A percentile compares a stretch with the other conserved stretches of the same genome.
These are phyloP conservation scores for Baryphthengus martii DNA, from an alignment of 2,113 vertebrate genomes.

Conservation along the genomic window DNA sequence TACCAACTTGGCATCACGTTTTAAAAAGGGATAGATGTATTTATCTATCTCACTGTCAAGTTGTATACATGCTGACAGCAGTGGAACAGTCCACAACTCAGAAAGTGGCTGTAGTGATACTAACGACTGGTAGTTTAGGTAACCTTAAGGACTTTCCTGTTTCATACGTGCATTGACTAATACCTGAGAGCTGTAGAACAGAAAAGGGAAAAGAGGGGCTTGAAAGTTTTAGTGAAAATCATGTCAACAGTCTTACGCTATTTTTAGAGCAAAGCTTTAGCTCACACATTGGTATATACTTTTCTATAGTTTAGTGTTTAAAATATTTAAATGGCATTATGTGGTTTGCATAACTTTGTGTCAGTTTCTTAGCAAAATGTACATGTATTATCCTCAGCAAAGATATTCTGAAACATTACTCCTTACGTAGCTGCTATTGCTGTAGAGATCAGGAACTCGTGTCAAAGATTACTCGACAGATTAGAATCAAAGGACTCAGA, in stretches of 20 bases:
- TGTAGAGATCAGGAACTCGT: neutral
- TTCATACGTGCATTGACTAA: neutral
- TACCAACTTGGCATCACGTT: neutral
- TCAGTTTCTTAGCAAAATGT: neutral
- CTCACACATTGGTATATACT: neutral
- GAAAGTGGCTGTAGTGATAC: neutral
- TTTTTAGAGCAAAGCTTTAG: neutral
- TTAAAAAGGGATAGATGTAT: neutral
- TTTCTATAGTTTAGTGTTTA: neutral
- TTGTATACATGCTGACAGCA: neutral
- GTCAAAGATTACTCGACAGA: neutral
- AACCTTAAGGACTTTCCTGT: neutral
- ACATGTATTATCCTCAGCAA: neutral
- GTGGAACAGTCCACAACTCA: neutral
- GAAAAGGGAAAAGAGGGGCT: neutral
- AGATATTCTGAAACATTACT: neutral
- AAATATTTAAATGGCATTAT: neutral
- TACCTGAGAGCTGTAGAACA: neutral
- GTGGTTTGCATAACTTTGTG: neutral
- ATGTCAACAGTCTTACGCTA: neutral
- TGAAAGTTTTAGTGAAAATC: neutral
- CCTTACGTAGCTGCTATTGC: neutral
- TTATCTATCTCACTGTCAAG: neutral
- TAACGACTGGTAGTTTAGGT: neutral
- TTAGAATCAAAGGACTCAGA: neutral